Base-by-base conservation (phyloP, 2,797 vertebrate genomes). In the Pogonophryne albipinna region DNA sequence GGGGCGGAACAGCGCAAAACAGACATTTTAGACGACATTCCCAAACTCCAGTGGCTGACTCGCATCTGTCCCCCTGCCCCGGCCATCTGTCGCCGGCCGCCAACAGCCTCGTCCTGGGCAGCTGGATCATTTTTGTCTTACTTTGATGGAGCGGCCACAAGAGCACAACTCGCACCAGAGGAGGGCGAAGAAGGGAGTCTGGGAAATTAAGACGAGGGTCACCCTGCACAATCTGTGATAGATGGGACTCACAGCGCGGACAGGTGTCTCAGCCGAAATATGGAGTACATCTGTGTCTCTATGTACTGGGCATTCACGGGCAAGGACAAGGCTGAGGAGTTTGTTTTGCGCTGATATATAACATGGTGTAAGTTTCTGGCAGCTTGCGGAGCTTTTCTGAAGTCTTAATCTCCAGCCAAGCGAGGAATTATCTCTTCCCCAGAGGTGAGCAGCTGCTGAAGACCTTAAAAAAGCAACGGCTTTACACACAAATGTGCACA, bases 61-160 rank as follows among this genome's bases (percentile, higher is more conserved):
- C 19, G 17, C 82, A 80, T 85, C 84, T 83, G 77, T 72, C 47
- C 60, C 53, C 42, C 74, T 8, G 60, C 49, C 70, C 63, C 0
- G 55, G 58, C 78, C 92, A 89, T 92, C 93, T 90, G 89, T 86
- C 83, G 31, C 58, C 49, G n/a, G 42, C 23, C 52, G 4, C 63
- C n/a, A 66, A 20, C 71, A 17, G 72, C 66, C 59, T 80, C 46
- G 13, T 81, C 57, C 79, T 20, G 10, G 78, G 84, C 81, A 74
- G 84, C 86, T 70, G 90, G 89, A 92, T 71, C 70, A 42, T 62
- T 71, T 75, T 62, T 75, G 38, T 14, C 20, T 68, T 38, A 13
- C 70, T 86, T 85, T 89, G 84, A 92, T 92, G 92, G 91, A 89
- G 86, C 68, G 60, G 62, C 56, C 46, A 38, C 71, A 49, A 42